Conservation (phyloP, 2,797 vertebrate genomes). For the Tangara arthus region DNA sequence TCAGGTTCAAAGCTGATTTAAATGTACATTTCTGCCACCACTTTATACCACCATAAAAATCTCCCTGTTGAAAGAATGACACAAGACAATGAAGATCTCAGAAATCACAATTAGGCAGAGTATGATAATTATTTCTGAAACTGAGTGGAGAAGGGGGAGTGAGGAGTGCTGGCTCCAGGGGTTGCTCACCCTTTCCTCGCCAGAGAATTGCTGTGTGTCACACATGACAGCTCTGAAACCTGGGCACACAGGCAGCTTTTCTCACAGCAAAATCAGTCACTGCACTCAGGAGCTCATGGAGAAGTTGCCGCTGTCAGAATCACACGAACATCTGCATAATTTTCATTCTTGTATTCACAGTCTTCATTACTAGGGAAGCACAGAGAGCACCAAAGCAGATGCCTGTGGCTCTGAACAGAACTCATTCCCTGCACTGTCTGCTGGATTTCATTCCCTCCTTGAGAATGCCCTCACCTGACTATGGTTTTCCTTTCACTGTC, state of each 20-base stretch:
- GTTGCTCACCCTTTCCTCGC: neutral
- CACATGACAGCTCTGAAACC: neutral
- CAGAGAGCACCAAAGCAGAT: neutral
- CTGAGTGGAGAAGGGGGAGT: neutral
- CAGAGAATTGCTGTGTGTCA: neutral
- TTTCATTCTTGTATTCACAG: neutral
- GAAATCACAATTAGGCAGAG: neutral
- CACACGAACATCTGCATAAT: neutral
- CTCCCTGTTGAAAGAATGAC: neutral
- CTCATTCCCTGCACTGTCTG: neutral
- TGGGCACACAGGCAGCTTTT: neutral
- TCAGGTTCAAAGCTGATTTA: neutral
- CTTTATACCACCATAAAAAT: neutral
- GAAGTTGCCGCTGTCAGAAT: slow-evolving; percentile 38
- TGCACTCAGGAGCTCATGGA: neutral
- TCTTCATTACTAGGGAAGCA: neutral
- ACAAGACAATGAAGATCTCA: neutral
- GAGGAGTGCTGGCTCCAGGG: neutral
- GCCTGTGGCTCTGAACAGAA: neutral
- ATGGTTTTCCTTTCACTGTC: neutral
- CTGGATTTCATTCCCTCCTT: neutral
- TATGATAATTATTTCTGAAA: neutral
- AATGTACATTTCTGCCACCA: neutral
- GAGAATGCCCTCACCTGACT: neutral
- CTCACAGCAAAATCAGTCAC: slow-evolving; percentile 5